Conservation (phyloP, 2,797 vertebrate genomes). For the Helarctos malayanus region DNA sequence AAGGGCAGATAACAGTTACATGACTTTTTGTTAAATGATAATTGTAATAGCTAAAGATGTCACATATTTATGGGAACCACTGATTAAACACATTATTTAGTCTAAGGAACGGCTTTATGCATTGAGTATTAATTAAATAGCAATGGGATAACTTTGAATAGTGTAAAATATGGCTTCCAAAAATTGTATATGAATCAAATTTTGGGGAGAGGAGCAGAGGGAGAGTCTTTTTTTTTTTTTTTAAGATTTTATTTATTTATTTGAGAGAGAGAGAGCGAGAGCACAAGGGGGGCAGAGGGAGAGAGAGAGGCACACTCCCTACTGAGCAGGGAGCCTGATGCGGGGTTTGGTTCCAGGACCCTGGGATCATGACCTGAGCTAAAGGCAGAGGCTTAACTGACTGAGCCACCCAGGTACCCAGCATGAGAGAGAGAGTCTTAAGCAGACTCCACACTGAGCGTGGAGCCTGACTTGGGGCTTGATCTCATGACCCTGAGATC, state of each 20-base stretch:
- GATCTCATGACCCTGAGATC: not conserved
- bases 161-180: conserved; percentile 5
- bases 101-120: not conserved
- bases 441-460: too few relatives aligned
- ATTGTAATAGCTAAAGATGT: not conserved
- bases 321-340: not conserved
- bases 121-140: conserved; percentile 33
- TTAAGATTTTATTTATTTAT: not conserved
- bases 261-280: not conserved
- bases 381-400: not conserved
- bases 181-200: not conserved
- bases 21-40: not conserved
- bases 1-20: not conserved
- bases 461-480: too few relatives aligned
- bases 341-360: not conserved
- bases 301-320: not conserved
- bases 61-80: not conserved
- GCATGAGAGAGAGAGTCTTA: not conserved
- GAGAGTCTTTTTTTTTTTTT: not conserved
- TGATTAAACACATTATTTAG: not conserved
- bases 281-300: not conserved
- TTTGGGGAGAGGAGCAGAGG: not conserved
- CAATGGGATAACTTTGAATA: not conserved
- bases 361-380: not conserved
- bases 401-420: not conserved